These are phyloP conservation scores for Zaprionus ghesquierei DNA, from an alignment of 1,140 invertebrate genomes.

Conservation along the genomic window DNA sequence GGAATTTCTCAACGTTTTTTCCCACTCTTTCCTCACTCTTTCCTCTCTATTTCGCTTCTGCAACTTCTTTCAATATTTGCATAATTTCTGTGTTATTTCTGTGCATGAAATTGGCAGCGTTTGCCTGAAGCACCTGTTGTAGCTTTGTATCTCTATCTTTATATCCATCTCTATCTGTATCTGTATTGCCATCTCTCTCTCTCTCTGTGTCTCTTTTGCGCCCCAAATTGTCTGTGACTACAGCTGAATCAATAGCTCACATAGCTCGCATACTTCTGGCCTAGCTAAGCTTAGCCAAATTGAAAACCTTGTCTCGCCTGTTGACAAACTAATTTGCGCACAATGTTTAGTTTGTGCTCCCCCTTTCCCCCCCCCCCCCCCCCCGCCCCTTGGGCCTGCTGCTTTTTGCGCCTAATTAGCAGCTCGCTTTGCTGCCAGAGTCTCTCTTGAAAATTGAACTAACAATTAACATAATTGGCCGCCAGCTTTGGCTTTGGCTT, in stretches of 20 bases:
- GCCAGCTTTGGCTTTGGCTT: slow-evolving; percentile 5
- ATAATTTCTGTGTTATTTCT: background rate
- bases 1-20: background rate
- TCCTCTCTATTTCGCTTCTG: too few species aligned
- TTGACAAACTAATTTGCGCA: slow-evolving; percentile 71
- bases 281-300: slow-evolving; percentile 35
- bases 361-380: too few species aligned
- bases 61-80: background rate
- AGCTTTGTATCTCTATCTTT: background rate
- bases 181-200: background rate
- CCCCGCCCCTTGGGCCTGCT: too few species aligned
- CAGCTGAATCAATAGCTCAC: slow-evolving; percentile 58
- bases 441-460: slow-evolving; percentile 73
- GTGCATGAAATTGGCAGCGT: background rate
- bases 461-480: slow-evolving; percentile 78
- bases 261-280: background rate
- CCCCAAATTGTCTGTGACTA: slow-evolving; percentile 43
- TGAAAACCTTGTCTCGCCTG: slow-evolving; percentile 52
- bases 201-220: slow-evolving; percentile 9
- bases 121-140: background rate
- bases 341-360: slow-evolving; percentile 7
- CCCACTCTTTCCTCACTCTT: background rate
- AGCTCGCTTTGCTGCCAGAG: slow-evolving; percentile 3
- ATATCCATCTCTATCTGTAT: background rate
- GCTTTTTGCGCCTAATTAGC: slow-evolving; percentile 62